A percentile compares a stretch with the other conserved stretches of the same genome.
These are phyloP conservation scores for Drosophila nigrodunni DNA, from an alignment of 1,140 invertebrate species.

Conservation along the genomic window DNA sequence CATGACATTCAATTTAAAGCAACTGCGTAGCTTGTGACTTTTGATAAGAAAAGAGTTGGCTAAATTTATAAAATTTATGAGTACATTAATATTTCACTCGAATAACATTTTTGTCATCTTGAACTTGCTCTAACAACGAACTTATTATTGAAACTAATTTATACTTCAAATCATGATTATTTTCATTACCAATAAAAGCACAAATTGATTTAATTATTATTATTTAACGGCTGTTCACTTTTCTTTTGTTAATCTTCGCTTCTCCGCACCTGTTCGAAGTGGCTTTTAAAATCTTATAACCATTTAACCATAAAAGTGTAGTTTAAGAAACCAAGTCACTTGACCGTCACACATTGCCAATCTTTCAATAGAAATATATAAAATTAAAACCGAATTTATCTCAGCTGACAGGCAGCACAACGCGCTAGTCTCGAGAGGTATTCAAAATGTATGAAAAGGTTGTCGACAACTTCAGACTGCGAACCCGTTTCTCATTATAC, in stretches of 20 bases:
- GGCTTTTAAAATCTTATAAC: no score
- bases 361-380: slow-evolving; percentile 10
- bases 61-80: not conserved
- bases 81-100: no score
- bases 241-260: no score
- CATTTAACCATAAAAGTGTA: not conserved
- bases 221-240: no score
- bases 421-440: slow-evolving; percentile 51
- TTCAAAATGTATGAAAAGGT: slow-evolving; percentile 54
- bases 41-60: not conserved
- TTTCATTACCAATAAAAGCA: no score
- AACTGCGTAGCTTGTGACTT: not conserved
- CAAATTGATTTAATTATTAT: no score
- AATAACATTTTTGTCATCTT: no score
- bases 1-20: not conserved
- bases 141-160: no score
- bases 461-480: slow-evolving; percentile 53
- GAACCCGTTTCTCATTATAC: slow-evolving; percentile 52
- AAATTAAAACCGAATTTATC: slow-evolving; percentile 22
- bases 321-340: slow-evolving; percentile 9
- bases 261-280: no score
- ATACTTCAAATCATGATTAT: no score
- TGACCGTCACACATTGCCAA: slow-evolving; percentile 6
- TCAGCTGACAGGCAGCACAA: slow-evolving; percentile 25
- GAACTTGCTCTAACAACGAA: no score